phyloP scores from a whole-genome alignment of 2,888 invertebrate genomes.

The Thelaira solivaga region DNA sequence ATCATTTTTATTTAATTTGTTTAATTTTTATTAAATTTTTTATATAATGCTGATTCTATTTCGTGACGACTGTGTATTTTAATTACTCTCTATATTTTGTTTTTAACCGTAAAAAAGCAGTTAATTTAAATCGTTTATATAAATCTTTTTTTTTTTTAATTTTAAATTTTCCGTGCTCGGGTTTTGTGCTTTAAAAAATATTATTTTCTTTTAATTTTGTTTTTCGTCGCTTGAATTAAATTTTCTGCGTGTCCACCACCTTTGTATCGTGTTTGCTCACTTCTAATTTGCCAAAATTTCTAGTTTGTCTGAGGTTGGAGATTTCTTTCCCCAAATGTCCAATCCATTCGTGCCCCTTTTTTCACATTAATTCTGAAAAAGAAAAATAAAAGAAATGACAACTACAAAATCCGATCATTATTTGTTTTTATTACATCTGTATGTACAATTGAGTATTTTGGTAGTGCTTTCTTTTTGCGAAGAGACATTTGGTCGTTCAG shows the following conservation, averaged over 20 bases:
- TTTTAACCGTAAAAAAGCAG: conserved; percentile 14
- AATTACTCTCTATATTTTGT: neutral
- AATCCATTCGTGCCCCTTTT: conserved; percentile 60
- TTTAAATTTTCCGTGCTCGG: conserved; percentile 37
- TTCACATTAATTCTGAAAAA: conserved; percentile 33
- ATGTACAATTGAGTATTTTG: conserved; percentile 47
- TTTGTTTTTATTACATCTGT: conserved; percentile 45
- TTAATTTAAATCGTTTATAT: conserved; percentile 10
- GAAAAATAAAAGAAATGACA: conserved; percentile 39
- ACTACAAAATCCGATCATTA: conserved; percentile 53
- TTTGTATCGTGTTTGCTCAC: conserved; percentile 74
- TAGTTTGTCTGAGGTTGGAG: conserved; percentile 61
- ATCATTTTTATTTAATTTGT: neutral
- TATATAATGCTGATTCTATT: neutral
- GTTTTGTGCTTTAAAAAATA: conserved; percentile 9
- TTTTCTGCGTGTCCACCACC: conserved; percentile 70
- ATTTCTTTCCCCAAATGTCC: conserved; percentile 58
- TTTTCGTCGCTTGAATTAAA: conserved; percentile 21
- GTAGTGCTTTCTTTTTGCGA: conserved; percentile 43
- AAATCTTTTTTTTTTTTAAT: conserved; percentile 7
- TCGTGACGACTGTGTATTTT: conserved; percentile 4
- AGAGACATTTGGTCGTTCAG: conserved; percentile 50
- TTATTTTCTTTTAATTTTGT: neutral
- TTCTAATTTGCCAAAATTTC: conserved; percentile 69
- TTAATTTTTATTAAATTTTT: neutral